Percentiles rank a stretch among this genome's conserved stretches.
phyloP scores from a whole-genome alignment of 2,113 vertebrate species.

The Melanocharis versteri region DNA sequence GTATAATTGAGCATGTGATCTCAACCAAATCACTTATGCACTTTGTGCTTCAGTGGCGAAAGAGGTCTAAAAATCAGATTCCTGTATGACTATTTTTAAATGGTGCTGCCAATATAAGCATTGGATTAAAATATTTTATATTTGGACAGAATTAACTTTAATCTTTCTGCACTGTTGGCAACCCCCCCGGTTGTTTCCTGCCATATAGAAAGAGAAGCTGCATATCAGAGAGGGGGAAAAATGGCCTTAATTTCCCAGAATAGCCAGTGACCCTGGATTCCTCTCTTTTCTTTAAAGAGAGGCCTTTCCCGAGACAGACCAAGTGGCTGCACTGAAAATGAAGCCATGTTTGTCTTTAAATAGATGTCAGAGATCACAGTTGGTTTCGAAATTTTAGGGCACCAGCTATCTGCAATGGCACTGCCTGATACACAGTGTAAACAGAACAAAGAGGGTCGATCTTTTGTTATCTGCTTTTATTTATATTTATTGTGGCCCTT shows the following conservation, averaged over 20 bases:
- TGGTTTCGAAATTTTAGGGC: background rate
- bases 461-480: background rate
- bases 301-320: background rate
- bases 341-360: background rate
- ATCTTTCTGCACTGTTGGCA: background rate
- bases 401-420: background rate
- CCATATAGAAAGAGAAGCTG: background rate
- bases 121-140: background rate
- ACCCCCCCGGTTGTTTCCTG: background rate
- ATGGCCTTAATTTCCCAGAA: background rate
- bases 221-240: background rate
- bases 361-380: background rate
- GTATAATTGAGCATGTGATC: background rate
- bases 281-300: background rate
- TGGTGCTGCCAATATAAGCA: background rate
- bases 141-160: background rate
- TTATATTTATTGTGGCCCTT: background rate
- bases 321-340: background rate
- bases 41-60: background rate
- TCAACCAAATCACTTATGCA: background rate
- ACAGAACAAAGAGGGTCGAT: background rate
- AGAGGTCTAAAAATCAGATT: background rate
- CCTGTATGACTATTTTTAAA: background rate
- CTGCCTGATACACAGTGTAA: background rate
- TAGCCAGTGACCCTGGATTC: background rate